phyloP scores from a whole-genome alignment of 1,140 invertebrate genomes.

The Bicyclus anynana region DNA sequence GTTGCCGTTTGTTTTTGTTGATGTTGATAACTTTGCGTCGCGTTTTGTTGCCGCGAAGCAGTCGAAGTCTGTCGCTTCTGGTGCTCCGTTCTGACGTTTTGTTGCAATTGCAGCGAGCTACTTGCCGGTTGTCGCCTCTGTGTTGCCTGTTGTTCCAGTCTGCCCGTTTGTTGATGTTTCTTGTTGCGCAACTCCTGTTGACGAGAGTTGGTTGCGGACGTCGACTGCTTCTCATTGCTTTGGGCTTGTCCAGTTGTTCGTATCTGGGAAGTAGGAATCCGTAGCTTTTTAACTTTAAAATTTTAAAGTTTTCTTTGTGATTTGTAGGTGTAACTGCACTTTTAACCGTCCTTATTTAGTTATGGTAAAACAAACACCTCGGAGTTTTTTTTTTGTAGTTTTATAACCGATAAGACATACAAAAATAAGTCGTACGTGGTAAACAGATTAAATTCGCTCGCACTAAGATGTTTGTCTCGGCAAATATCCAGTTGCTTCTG shows the following conservation, averaged over 20 bases:
- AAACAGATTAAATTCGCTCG: too few relatives aligned
- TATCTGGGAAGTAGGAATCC: conserved; percentile 2
- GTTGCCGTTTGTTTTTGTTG: background rate
- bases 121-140: background rate
- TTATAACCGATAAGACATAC: too few relatives aligned
- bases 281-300: conserved; percentile 3
- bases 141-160: too few relatives aligned
- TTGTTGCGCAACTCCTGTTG: background rate
- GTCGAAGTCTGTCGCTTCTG: background rate
- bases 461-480: too few relatives aligned
- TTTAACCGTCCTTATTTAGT: background rate
- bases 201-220: background rate
- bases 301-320: background rate
- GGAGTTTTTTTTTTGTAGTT: too few relatives aligned
- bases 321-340: background rate
- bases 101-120: background rate
- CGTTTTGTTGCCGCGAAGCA: background rate
- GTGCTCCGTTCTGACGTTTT: background rate
- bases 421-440: too few relatives aligned
- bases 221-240: background rate
- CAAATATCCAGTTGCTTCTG: too few relatives aligned
- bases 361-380: too few relatives aligned
- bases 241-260: background rate
- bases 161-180: background rate
- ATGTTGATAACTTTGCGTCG: background rate